phyloP scores from a whole-genome alignment of 30 jellyfish, hydroid and myxozoan species.

The Nemopilema nomurai region DNA sequence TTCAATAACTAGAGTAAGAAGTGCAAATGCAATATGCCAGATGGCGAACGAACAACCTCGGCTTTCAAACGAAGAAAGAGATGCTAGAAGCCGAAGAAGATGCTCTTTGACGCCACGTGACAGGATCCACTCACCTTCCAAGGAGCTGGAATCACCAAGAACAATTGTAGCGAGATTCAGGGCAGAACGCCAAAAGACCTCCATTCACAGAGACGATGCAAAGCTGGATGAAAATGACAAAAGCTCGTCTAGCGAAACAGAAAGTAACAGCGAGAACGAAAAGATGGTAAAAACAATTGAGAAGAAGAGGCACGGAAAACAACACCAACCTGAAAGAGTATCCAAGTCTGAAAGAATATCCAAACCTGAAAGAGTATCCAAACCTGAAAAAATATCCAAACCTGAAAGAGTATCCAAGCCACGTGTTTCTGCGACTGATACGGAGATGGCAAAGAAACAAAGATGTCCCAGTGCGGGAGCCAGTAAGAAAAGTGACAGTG shows the following conservation, averaged over 20 bases:
- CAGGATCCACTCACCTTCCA: background rate
- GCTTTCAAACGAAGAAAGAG: background rate
- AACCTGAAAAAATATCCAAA: too few species aligned
- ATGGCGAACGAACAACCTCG: background rate
- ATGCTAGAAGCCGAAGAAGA: background rate
- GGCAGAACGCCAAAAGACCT: too few species aligned
- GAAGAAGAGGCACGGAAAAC: background rate
- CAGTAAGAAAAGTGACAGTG: background rate
- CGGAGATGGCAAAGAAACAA: too few species aligned
- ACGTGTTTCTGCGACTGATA: too few species aligned
- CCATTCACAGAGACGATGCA: too few species aligned
- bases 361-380: too few species aligned
- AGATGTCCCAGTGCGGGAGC: background rate
- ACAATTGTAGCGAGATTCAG: background rate
- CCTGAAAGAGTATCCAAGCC: too few species aligned
- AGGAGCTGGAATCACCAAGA: background rate
- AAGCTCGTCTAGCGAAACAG: conserved; percentile 13
- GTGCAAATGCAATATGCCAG: background rate
- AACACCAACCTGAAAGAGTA: too few species aligned
- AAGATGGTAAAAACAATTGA: background rate
- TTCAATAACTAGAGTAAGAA: background rate
- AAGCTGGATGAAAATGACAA: background rate
- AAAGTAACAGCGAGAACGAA: conserved; percentile 16
- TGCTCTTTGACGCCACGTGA: background rate
- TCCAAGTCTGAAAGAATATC: too few species aligned